These are phyloP conservation scores for Lochmaea capreae DNA, from an alignment of 2,888 invertebrate species.

Conservation along the genomic window DNA sequence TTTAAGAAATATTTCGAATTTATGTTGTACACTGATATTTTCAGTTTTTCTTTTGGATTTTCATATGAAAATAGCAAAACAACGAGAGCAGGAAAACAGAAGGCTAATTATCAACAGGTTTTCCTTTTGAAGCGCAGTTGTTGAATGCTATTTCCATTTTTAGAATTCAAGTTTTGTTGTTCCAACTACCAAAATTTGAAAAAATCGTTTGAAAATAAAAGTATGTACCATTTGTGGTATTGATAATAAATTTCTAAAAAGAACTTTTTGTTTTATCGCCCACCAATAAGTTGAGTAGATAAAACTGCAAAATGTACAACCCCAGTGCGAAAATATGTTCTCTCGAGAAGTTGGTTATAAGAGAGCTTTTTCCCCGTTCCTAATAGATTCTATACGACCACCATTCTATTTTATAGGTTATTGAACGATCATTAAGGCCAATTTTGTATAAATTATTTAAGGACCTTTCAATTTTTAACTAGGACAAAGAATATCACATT, in stretches of 20 bases:
- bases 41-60: too few species aligned
- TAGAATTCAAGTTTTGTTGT: too few species aligned
- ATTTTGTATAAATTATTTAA: constrained; percentile 29
- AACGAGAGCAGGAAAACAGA: too few species aligned
- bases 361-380: constrained; percentile 13
- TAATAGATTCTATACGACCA: constrained; percentile 31
- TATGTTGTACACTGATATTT: too few species aligned
- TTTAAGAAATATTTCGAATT: too few species aligned
- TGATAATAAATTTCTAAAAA: constrained; percentile 3
- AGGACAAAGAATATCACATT: not conserved
- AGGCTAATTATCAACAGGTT: too few species aligned
- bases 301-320: constrained; percentile 19
- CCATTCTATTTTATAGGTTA: constrained; percentile 28
- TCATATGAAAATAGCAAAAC: too few species aligned
- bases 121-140: too few species aligned
- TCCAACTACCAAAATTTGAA: too few species aligned
- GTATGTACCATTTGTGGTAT: not conserved
- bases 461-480: constrained; percentile 33
- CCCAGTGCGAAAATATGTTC: not conserved
- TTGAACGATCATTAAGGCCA: constrained; percentile 29
- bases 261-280: constrained; percentile 8
- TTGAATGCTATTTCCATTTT: too few species aligned
- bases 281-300: constrained; percentile 19
- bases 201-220: not conserved
- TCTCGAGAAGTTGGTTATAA: constrained; percentile 11